These are phyloP conservation scores for Bombus turneri DNA, from an alignment of 1,140 invertebrate genomes.

Conservation along the genomic window DNA sequence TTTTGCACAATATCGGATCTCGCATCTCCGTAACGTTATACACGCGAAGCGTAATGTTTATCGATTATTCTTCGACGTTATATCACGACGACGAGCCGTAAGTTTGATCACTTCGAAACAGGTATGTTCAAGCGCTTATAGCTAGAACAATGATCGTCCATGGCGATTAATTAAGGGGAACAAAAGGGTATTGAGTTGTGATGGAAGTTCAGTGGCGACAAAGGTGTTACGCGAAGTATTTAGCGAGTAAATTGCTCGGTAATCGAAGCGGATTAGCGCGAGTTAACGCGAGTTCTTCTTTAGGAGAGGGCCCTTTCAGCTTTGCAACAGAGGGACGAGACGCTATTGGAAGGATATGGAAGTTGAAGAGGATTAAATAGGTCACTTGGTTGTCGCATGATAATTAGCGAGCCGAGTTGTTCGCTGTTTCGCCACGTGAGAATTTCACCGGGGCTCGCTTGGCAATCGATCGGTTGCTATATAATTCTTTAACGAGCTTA, in stretches of 20 bases:
- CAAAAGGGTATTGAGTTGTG: slow-evolving; percentile 48
- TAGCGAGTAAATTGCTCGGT: slow-evolving; percentile 39
- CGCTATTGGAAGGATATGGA: slow-evolving; percentile 18
- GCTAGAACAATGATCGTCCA: background rate
- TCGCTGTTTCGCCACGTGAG: slow-evolving; percentile 52
- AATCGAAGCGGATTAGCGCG: slow-evolving; percentile 57
- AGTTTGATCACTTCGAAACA: slow-evolving; percentile 19
- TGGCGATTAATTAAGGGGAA: slow-evolving; percentile 28
- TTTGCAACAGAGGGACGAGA: slow-evolving; percentile 31
- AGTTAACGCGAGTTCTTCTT: slow-evolving; percentile 46
- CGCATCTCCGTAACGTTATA: background rate
- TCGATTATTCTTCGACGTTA: slow-evolving; percentile 2
- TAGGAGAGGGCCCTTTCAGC: slow-evolving; percentile 34
- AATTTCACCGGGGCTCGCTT: slow-evolving; percentile 54
- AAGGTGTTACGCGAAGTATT: slow-evolving; percentile 50
- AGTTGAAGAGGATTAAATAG: slow-evolving; percentile 44
- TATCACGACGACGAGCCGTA: background rate
- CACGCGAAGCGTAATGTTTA: background rate
- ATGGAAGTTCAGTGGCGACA: slow-evolving; percentile 43
- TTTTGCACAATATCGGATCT: background rate
- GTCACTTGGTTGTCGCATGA: slow-evolving; percentile 14
- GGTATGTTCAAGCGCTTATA: background rate
- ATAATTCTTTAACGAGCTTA: slow-evolving; percentile 72
- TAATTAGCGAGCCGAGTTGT: slow-evolving; percentile 40
- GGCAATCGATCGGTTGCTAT: slow-evolving; percentile 62